These are phyloP conservation scores for Leptopterna dolabrata DNA, from an alignment of 2,888 invertebrate species.

Conservation along the genomic window DNA sequence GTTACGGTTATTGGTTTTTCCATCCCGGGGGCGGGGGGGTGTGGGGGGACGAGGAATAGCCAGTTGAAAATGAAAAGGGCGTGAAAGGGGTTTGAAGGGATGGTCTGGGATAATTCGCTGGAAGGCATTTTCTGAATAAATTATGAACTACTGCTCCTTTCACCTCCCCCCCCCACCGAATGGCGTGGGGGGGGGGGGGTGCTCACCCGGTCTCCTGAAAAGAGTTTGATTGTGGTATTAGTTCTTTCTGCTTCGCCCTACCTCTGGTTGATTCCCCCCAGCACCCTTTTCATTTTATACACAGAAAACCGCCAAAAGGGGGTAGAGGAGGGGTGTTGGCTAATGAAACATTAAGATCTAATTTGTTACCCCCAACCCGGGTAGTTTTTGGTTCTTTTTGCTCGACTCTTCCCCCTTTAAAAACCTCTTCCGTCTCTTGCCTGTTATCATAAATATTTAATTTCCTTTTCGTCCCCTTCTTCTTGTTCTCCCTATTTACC, in stretches of 20 bases:
- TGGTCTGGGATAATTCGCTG: slow-evolving; percentile 14
- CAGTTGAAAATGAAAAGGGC: neutral
- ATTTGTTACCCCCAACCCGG: slow-evolving; percentile 42
- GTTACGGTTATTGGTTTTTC: slow-evolving; percentile 17
- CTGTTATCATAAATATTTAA: slow-evolving; percentile 48
- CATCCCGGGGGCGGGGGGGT: too few relatives aligned
- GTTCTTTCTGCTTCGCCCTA: neutral
- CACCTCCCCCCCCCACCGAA: neutral
- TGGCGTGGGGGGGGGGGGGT: too few relatives aligned
- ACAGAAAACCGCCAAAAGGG: neutral
- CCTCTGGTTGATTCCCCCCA: neutral
- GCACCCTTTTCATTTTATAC: neutral
- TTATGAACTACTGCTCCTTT: slow-evolving; percentile 12
- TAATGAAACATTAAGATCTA: slow-evolving; percentile 60
- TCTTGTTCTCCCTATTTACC: neutral
- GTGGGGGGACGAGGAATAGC: too few relatives aligned
- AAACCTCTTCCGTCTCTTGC: slow-evolving; percentile 14
- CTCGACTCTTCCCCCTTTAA: slow-evolving; percentile 14
- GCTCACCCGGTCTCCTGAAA: too few relatives aligned
- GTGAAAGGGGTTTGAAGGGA: slow-evolving; percentile 13
- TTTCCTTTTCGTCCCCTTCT: slow-evolving; percentile 2
- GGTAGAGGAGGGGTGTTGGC: neutral
- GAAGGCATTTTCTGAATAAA: slow-evolving; percentile 26
- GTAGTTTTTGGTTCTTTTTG: neutral
- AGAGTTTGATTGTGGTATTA: slow-evolving; percentile 32